These are phyloP conservation scores for Salvelinus namaycush DNA, from an alignment of 2,113 vertebrate genomes.

Conservation along the genomic window DNA sequence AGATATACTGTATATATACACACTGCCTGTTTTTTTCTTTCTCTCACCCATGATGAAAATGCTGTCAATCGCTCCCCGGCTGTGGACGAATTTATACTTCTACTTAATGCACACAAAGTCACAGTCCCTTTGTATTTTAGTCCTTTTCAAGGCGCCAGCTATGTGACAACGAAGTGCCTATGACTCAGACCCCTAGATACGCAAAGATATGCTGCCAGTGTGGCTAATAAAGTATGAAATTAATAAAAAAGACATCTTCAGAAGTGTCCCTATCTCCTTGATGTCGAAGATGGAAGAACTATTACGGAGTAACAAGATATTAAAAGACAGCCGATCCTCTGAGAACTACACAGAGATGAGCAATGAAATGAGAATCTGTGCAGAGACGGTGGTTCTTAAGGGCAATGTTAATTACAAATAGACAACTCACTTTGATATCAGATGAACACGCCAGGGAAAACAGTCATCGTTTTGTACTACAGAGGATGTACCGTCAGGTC, in stretches of 20 bases:
- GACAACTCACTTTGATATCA: constrained; percentile 58
- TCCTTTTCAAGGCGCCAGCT: constrained; percentile 57
- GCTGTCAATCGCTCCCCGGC: constrained; percentile 51
- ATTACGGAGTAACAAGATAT: constrained; percentile 29
- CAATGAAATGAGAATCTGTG: constrained; percentile 55
- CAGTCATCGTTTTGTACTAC: constrained; percentile 44
- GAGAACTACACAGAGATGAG: constrained; percentile 39
- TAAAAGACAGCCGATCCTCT: constrained; percentile 29
- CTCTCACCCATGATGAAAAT: constrained; percentile 31
- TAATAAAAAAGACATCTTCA: constrained; percentile 45
- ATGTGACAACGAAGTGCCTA: constrained; percentile 54
- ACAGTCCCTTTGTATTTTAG: constrained; percentile 42
- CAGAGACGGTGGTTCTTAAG: constrained; percentile 60
- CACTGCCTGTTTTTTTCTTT: constrained; percentile 25
- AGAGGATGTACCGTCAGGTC: neutral
- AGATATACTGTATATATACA: constrained; percentile 38
- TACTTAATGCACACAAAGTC: constrained; percentile 52
- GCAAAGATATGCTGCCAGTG: constrained; percentile 47
- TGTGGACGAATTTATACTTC: constrained; percentile 46
- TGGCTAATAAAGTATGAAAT: constrained; percentile 37
- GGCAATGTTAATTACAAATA: constrained; percentile 65
- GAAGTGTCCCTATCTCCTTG: constrained; percentile 28
- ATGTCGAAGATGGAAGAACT: constrained; percentile 47
- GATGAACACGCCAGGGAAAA: constrained; percentile 51
- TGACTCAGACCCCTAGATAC: constrained; percentile 37